Evolutionary conservation across 2,113 vertebrate species (phyloP).

Genomic region (Malaclemys terrapin): DNA sequence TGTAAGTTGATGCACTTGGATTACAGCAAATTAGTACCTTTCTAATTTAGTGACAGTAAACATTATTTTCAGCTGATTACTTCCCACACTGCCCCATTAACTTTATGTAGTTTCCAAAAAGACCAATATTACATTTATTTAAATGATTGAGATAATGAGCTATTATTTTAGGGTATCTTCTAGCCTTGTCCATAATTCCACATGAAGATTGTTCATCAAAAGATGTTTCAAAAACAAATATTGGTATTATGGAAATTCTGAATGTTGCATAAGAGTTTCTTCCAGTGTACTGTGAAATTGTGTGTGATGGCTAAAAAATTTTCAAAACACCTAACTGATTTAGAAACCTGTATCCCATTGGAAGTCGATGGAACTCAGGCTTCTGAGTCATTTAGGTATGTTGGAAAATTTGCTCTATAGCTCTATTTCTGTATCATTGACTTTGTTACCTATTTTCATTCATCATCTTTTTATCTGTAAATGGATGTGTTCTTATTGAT

Average conservation of each 20-base stretch:
- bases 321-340: not conserved
- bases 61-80: conserved; percentile 25
- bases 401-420: not conserved
- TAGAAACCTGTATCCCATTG: not conserved
- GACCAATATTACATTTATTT: conserved; percentile 10
- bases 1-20: not conserved
- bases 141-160: not conserved
- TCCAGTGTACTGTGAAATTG: not conserved
- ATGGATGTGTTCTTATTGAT: not conserved
- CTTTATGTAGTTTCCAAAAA: conserved; percentile 19
- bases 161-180: not conserved
- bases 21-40: conserved; percentile 35
- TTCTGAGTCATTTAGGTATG: not conserved
- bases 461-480: not conserved
- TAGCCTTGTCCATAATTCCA: not conserved
- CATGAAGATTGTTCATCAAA: not conserved
- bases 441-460: not conserved
- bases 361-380: not conserved
- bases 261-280: not conserved
- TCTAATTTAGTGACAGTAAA: conserved; percentile 18
- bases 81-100: conserved; percentile 37
- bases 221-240: not conserved
- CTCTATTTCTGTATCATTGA: not conserved
- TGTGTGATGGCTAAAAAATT: not conserved
- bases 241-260: not conserved